Conservation (phyloP, 2,888 invertebrate species). For the Busseola fusca region DNA sequence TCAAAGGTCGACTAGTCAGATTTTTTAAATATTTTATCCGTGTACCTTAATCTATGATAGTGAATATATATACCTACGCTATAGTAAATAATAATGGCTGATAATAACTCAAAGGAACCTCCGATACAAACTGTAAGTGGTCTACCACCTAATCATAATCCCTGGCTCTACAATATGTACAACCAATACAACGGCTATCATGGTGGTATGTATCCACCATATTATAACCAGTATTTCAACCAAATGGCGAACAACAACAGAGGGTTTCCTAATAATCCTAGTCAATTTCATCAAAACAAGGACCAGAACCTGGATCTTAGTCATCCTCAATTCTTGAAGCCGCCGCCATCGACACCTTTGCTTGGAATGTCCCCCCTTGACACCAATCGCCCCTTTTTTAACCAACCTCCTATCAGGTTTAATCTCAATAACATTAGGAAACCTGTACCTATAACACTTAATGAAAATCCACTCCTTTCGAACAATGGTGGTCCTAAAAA, state of each 20-base stretch:
- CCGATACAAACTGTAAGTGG: slow-evolving; percentile 85
- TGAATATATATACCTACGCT: slow-evolving; percentile 2
- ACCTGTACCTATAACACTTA: slow-evolving; percentile 78
- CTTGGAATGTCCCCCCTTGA: slow-evolving; percentile 85
- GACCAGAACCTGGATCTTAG: slow-evolving; percentile 72
- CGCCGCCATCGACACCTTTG: slow-evolving; percentile 78
- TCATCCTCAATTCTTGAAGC: slow-evolving; percentile 77
- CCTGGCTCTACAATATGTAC: slow-evolving; percentile 85
- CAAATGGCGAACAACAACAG: slow-evolving; percentile 79
- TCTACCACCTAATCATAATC: slow-evolving; percentile 80
- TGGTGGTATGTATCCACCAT: slow-evolving; percentile 84
- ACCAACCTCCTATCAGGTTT: slow-evolving; percentile 85
- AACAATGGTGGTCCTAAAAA: slow-evolving; percentile 90
- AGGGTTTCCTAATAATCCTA: slow-evolving; percentile 71
- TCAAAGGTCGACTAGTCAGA: slow-evolving; percentile 22
- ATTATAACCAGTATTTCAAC: slow-evolving; percentile 86
- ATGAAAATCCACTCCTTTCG: slow-evolving; percentile 81
- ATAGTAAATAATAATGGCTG: slow-evolving; percentile 72
- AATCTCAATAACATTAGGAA: slow-evolving; percentile 83
- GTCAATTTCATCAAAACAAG: slow-evolving; percentile 79
- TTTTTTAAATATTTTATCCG: background rate
- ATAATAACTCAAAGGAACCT: slow-evolving; percentile 82
- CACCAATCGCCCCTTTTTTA: slow-evolving; percentile 81
- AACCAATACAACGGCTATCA: slow-evolving; percentile 81
- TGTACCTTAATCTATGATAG: background rate